Evolutionary conservation across 2,113 vertebrate species (phyloP).

Genomic region (Clinocottus analis): DNA sequence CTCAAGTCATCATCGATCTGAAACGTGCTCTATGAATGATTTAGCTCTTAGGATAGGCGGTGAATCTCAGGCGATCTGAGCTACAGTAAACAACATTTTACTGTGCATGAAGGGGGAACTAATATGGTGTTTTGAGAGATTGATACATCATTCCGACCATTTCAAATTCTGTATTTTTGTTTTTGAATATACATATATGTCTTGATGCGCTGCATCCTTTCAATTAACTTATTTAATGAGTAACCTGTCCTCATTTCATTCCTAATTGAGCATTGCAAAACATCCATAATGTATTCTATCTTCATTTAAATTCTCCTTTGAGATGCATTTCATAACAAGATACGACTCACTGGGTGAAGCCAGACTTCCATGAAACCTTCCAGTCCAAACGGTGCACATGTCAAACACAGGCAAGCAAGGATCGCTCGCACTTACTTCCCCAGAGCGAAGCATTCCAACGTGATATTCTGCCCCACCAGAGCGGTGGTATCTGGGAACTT

Average conservation of each 20-base stretch:
- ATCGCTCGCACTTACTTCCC: conserved; percentile 91
- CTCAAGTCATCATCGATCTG: conserved; percentile 4
- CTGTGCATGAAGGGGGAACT: not conserved
- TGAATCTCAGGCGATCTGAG: not conserved
- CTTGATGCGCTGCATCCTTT: not conserved
- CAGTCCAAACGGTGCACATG: not conserved
- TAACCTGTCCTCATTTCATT: not conserved
- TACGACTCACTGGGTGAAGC: no score
- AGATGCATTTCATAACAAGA: not conserved
- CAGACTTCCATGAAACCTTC: not conserved
- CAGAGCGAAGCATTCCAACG: conserved; percentile 96
- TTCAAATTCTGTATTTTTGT: not conserved
- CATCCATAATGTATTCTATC: not conserved
- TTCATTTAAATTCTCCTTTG: conserved; percentile 1
- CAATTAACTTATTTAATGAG: not conserved
- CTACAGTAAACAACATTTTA: not conserved
- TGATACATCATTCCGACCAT: not conserved
- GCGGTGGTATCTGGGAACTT: conserved; percentile 90
- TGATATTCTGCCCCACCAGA: conserved; percentile 93
- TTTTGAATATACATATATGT: not conserved
- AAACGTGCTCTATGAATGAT: conserved; percentile 20
- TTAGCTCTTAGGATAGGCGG: not conserved
- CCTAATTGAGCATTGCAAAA: not conserved
- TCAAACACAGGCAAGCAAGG: not conserved
- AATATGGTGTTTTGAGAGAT: not conserved